Conservation (phyloP, 2,888 invertebrate species). For the Cheilosia variabilis region DNA sequence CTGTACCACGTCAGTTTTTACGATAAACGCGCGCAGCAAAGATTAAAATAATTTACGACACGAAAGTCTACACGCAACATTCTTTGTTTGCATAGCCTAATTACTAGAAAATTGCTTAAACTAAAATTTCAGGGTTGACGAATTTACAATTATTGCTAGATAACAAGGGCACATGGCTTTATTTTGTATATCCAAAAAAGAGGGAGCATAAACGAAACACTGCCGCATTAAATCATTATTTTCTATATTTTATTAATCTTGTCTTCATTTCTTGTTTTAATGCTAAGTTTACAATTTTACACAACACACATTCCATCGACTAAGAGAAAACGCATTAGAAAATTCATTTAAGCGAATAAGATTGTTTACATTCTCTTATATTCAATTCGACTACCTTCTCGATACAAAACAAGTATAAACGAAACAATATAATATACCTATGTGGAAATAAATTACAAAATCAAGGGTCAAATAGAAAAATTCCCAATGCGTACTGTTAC, state of each 20-base stretch:
- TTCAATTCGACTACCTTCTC: slow-evolving; percentile 11
- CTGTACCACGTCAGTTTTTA: slow-evolving; percentile 30
- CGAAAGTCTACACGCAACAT: not conserved
- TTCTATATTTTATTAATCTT: slow-evolving; percentile 44
- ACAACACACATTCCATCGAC: slow-evolving; percentile 35
- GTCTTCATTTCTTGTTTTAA: slow-evolving; percentile 18
- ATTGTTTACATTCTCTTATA: slow-evolving; percentile 10
- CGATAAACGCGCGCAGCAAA: not conserved
- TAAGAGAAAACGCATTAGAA: slow-evolving; percentile 10
- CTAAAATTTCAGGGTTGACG: not conserved
- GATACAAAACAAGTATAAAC: slow-evolving; percentile 2
- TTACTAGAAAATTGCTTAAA: slow-evolving; percentile 5
- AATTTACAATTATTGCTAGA: not conserved
- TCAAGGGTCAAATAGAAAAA: slow-evolving; percentile 46
- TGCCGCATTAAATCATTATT: not conserved
- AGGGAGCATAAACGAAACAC: not conserved
- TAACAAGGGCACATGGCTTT: slow-evolving; percentile 19
- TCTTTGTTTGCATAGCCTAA: not conserved
- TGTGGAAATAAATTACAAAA: slow-evolving; percentile 67
- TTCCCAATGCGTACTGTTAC: slow-evolving; percentile 44
- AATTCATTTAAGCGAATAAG: not conserved
- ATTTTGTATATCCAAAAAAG: not conserved
- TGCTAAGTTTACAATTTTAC: slow-evolving; percentile 51
- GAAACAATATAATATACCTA: slow-evolving; percentile 16
- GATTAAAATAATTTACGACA: slow-evolving; percentile 20